These are phyloP conservation scores for Lepus townsendii DNA, from an alignment of 2,797 vertebrate genomes.

Conservation along the genomic window DNA sequence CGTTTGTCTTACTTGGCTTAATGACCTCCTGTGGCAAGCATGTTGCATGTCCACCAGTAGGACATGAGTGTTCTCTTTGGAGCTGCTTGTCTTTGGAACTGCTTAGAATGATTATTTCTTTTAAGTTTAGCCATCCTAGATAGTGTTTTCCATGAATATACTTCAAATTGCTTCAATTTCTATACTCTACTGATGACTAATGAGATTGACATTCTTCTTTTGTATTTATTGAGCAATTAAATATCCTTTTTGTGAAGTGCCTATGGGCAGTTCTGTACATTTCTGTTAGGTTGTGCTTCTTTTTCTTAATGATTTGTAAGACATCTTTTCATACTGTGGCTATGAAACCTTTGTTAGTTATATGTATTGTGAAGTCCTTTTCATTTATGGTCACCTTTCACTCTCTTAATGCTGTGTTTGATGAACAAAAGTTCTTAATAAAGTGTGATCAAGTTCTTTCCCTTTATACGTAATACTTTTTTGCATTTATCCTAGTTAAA, in stretches of 20 bases:
- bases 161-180: slow-evolving; percentile 51
- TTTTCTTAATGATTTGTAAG: slow-evolving; percentile 8
- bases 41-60: background rate
- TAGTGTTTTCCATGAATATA: slow-evolving; percentile 3
- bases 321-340: background rate
- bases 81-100: slow-evolving; percentile 2
- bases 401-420: background rate
- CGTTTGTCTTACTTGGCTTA: no score
- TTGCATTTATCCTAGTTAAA: slow-evolving; percentile 3
- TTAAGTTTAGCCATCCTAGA: slow-evolving; percentile 5
- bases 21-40: no score
- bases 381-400: background rate
- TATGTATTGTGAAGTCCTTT: background rate
- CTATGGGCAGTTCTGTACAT: background rate
- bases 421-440: slow-evolving; percentile 18
- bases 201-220: background rate
- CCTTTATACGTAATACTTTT: slow-evolving; percentile 2
- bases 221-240: background rate
- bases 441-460: background rate
- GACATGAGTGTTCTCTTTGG: background rate
- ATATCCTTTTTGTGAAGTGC: background rate
- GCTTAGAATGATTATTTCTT: slow-evolving; percentile 53
- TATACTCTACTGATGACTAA: slow-evolving; percentile 10
- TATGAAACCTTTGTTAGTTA: slow-evolving; percentile 10
- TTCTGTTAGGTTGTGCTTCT: background rate